phyloP scores from a whole-genome alignment of 2,888 invertebrate genomes.

The Xylota sylvarum region DNA sequence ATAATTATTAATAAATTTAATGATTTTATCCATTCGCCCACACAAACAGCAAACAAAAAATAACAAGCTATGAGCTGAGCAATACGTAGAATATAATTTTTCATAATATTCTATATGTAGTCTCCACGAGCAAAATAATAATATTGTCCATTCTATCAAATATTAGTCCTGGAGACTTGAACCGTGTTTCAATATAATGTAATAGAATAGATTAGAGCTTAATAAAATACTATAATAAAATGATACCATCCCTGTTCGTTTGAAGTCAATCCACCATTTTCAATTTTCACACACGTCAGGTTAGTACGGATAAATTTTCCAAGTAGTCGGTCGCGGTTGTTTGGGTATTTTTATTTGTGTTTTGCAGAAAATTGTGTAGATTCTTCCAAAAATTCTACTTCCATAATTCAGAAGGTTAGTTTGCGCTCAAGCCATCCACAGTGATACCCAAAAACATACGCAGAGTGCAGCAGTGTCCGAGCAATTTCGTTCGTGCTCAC shows the following conservation, averaged over 20 bases:
- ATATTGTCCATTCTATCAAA: too few relatives aligned
- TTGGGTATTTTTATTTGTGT: slow-evolving; percentile 72
- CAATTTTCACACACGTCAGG: slow-evolving; percentile 77
- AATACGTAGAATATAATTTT: too few relatives aligned
- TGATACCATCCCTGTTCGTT: slow-evolving; percentile 45
- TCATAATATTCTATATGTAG: too few relatives aligned
- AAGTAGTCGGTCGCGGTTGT: slow-evolving; percentile 65
- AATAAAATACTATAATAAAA: slow-evolving; percentile 20
- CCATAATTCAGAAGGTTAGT: slow-evolving; percentile 69
- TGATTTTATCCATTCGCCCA: too few relatives aligned
- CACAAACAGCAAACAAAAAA: too few relatives aligned
- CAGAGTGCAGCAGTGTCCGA: not conserved
- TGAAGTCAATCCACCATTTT: slow-evolving; percentile 76
- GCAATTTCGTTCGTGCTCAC: slow-evolving; percentile 49
- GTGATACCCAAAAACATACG: not conserved
- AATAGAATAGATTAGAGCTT: not conserved
- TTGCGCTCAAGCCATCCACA: not conserved
- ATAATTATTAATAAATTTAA: too few relatives aligned
- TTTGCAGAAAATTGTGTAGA: slow-evolving; percentile 44
- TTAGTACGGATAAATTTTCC: slow-evolving; percentile 72
- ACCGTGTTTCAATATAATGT: not conserved
- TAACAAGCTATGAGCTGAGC: too few relatives aligned
- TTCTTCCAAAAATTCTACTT: slow-evolving; percentile 27
- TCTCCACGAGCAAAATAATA: too few relatives aligned
- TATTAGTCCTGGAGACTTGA: too few relatives aligned